Evolutionary conservation across 2,888 invertebrate genomes (phyloP).

Genomic region (Agapostemon virescens): DNA sequence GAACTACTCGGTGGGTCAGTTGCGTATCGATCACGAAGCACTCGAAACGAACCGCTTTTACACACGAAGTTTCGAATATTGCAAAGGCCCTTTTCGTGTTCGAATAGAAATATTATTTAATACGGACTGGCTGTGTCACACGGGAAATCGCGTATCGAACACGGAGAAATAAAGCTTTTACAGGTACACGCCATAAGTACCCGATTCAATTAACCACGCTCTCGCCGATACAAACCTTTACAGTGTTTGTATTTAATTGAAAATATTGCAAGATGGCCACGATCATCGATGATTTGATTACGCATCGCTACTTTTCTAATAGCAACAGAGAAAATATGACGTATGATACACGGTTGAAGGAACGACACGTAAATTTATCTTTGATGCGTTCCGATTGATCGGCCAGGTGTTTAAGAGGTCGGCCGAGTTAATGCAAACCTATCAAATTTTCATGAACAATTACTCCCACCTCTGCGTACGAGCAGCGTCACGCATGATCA

Average conservation of each 20-base stretch:
- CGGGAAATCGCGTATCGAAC: background rate
- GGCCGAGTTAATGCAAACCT: constrained; percentile 54
- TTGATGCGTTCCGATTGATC: constrained; percentile 55
- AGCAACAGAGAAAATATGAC: background rate
- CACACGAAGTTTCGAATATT: constrained; percentile 49
- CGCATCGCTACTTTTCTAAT: background rate
- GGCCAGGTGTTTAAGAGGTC: constrained; percentile 60
- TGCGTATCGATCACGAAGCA: constrained; percentile 65
- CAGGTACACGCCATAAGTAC: constrained; percentile 12
- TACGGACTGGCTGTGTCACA: background rate
- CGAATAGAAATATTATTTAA: constrained; percentile 17
- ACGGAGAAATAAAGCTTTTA: background rate
- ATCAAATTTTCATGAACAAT: constrained; percentile 67
- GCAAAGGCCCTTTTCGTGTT: constrained; percentile 15
- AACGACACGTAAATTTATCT: constrained; percentile 12
- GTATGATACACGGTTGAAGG: background rate
- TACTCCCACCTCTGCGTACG: constrained; percentile 61
- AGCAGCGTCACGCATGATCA: constrained; percentile 63
- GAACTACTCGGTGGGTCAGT: constrained; percentile 28
- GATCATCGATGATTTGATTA: background rate
- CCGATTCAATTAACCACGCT: background rate
- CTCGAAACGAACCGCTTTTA: constrained; percentile 63
- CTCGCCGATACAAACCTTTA: background rate
- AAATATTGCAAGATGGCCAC: constrained; percentile 34
- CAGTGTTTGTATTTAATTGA: background rate